Evolutionary conservation across 2,113 vertebrate genomes (phyloP).

Genomic region (Australoheros scitulus): DNA sequence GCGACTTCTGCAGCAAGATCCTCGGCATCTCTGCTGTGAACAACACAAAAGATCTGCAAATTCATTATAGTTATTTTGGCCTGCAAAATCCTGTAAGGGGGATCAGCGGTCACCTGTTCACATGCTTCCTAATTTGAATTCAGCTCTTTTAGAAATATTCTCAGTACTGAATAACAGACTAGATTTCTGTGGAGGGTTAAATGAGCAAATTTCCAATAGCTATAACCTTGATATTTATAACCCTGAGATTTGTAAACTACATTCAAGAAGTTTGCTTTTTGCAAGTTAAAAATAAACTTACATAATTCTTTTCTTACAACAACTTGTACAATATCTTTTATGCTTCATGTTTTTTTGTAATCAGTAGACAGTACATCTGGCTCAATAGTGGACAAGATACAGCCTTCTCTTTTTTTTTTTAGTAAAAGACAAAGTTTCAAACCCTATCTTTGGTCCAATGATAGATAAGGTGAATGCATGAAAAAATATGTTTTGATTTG

Average conservation of each 20-base stretch:
- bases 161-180: background rate
- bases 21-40: background rate
- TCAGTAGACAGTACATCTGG: background rate
- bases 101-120: background rate
- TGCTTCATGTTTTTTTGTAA: background rate
- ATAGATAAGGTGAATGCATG: background rate
- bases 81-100: background rate
- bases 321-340: background rate
- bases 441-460: background rate
- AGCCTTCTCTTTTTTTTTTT: background rate
- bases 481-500: constrained; percentile 20
- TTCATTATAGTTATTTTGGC: background rate
- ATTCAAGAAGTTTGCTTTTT: background rate
- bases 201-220: background rate
- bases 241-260: background rate
- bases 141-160: background rate
- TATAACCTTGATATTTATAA: background rate
- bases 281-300: background rate
- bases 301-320: background rate
- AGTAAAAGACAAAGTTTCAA: background rate
- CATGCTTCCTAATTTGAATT: background rate
- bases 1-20: background rate
- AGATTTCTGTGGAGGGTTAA: background rate
- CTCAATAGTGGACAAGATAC: background rate
- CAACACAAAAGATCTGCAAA: background rate